These are phyloP conservation scores for Alaudala cheleensis DNA, from an alignment of 2,113 vertebrate species.

Conservation along the genomic window DNA sequence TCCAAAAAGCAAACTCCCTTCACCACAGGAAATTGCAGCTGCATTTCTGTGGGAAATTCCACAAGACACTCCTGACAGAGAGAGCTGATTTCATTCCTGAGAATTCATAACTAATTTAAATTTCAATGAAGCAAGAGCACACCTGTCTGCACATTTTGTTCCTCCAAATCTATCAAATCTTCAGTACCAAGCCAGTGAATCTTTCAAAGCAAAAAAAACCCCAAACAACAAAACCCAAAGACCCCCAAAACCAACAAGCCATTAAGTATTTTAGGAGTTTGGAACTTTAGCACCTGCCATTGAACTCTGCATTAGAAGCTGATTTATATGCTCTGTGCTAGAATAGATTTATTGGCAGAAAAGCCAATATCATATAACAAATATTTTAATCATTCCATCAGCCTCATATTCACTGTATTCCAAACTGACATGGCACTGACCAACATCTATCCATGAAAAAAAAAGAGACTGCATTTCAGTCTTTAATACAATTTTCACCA, in stretches of 20 bases:
- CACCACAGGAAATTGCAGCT: neutral
- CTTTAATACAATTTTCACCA: neutral
- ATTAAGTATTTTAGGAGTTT: neutral
- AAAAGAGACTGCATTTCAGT: neutral
- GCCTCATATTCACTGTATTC: neutral
- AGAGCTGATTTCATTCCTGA: neutral
- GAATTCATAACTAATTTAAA: constrained; percentile 43
- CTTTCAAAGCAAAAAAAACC: neutral
- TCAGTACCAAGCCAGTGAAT: neutral
- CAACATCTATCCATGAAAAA: neutral
- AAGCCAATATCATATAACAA: neutral
- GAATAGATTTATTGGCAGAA: neutral
- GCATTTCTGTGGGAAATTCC: neutral
- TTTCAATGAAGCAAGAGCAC: constrained; percentile 14
- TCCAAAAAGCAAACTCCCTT: neutral
- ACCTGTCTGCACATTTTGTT: constrained; percentile 21
- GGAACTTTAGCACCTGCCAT: neutral
- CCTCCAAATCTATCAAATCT: neutral
- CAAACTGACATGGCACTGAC: neutral
- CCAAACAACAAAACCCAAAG: neutral
- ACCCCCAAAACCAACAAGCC: neutral
- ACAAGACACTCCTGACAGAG: neutral
- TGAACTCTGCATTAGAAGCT: neutral
- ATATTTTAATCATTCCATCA: neutral
- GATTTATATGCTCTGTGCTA: neutral